These are phyloP conservation scores for Solen grandis DNA, from an alignment of 1,140 invertebrate genomes.

Conservation along the genomic window DNA sequence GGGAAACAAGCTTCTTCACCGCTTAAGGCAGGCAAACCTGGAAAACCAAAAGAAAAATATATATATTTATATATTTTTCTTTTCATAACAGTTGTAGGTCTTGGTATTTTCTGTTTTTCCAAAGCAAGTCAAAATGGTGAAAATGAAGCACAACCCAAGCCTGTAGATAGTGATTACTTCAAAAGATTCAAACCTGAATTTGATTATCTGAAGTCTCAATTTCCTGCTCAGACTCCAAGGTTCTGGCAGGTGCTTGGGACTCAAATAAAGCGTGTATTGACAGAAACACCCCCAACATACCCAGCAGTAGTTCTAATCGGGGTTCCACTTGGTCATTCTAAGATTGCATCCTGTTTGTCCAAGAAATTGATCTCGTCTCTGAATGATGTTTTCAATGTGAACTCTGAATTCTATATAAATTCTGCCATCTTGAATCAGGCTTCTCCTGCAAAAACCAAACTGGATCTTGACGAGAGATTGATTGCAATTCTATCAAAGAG, in stretches of 20 bases:
- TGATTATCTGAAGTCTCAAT: constrained; percentile 16
- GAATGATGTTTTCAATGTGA: constrained; percentile 48
- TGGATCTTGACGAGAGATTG: constrained; percentile 59
- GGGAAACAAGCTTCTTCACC: no score
- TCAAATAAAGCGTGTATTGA: constrained; percentile 50
- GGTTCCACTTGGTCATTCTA: constrained; percentile 34
- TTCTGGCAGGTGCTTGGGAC: constrained; percentile 62
- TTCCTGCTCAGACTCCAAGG: constrained; percentile 26
- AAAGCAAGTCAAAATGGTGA: no score
- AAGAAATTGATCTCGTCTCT: constrained; percentile 30
- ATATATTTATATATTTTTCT: no score
- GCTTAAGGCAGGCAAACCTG: no score
- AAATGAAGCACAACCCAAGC: no score
- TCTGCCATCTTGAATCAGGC: constrained; percentile 9
- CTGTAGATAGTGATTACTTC: no score
- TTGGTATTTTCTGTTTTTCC: no score
- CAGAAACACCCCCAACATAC: constrained; percentile 55
- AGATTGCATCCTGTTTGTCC: constrained; percentile 51
- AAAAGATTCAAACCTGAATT: constrained; percentile 24
- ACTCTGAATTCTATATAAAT: constrained; percentile 31
- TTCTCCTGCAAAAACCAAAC: constrained; percentile 52
- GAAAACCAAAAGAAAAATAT: no score
- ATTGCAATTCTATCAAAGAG: constrained; percentile 42
- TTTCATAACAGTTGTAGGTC: no score
- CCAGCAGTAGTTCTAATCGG: constrained; percentile 64